These are phyloP conservation scores for Hyles euphorbiae DNA, from an alignment of 1,140 invertebrate genomes.

Conservation along the genomic window DNA sequence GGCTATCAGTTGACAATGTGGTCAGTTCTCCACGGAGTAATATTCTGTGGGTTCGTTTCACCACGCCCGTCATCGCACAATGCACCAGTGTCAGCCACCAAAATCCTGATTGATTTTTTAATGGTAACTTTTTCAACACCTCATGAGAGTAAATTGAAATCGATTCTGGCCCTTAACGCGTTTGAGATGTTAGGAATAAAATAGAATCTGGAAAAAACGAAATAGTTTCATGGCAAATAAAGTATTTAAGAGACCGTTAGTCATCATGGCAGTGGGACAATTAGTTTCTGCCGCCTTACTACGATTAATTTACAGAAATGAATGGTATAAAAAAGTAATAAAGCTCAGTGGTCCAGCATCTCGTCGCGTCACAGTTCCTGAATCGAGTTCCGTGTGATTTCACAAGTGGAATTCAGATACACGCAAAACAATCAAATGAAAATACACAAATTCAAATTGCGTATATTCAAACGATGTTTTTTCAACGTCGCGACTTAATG, in stretches of 20 bases:
- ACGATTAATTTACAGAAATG: too few relatives aligned
- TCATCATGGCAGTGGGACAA: too few relatives aligned
- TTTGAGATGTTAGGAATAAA: background rate
- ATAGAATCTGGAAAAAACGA: background rate
- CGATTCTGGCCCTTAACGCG: constrained; percentile 30
- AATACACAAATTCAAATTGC: constrained; percentile 21
- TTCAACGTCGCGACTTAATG: constrained; percentile 27
- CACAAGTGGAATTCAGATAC: constrained; percentile 13
- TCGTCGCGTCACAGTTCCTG: background rate
- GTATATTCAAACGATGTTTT: constrained; percentile 28
- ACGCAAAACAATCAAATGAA: constrained; percentile 20
- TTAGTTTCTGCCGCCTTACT: too few relatives aligned
- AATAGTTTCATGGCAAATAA: background rate
- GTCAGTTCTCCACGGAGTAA: constrained; percentile 49
- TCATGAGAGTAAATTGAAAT: constrained; percentile 45
- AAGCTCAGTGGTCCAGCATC: too few relatives aligned
- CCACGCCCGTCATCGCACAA: constrained; percentile 60
- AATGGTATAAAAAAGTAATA: too few relatives aligned
- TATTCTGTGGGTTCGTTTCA: constrained; percentile 52
- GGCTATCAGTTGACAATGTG: constrained; percentile 56
- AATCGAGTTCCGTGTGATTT: constrained; percentile 14
- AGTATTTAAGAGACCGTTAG: background rate
- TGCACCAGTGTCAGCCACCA: constrained; percentile 51
- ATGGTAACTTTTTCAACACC: constrained; percentile 40
- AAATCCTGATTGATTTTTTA: constrained; percentile 70